Conservation (phyloP, 2,797 vertebrate genomes). For the Australoheros facetus region DNA sequence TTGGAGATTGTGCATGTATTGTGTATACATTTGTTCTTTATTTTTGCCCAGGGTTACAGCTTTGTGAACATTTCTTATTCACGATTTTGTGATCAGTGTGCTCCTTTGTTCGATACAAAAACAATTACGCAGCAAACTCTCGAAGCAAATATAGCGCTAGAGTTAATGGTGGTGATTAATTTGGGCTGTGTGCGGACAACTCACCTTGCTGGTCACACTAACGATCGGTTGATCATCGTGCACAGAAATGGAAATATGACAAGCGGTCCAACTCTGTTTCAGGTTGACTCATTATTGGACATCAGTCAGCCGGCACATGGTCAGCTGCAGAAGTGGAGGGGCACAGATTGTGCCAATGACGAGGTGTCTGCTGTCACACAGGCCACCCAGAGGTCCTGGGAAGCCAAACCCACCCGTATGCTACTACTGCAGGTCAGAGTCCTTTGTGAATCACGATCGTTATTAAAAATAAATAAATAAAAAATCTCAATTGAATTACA, state of each 20-base stretch:
- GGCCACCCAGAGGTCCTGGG: constrained; percentile 87
- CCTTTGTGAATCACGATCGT: background rate
- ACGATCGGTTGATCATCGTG: background rate
- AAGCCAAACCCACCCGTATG: constrained; percentile 89
- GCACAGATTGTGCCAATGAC: constrained; percentile 88
- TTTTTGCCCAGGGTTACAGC: background rate
- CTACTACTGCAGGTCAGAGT: constrained; percentile 88
- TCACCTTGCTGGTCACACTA: background rate
- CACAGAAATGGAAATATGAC: background rate
- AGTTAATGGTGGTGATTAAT: background rate
- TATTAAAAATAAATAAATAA: background rate
- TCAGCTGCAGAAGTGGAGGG: constrained; percentile 89
- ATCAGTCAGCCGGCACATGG: constrained; percentile 92
- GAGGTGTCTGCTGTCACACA: constrained; percentile 88
- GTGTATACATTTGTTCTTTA: background rate
- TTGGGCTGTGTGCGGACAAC: background rate
- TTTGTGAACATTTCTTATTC: background rate
- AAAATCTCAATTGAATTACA: background rate
- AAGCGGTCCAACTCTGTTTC: constrained; percentile 28
- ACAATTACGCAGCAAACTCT: background rate
- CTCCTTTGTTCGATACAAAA: background rate
- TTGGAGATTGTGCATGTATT: background rate
- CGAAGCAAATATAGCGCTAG: background rate
- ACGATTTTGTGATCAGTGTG: background rate
- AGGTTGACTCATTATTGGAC: constrained; percentile 90